Evolutionary conservation across 2,888 invertebrate genomes (phyloP).

Genomic region (Orthonevra nobilis): DNA sequence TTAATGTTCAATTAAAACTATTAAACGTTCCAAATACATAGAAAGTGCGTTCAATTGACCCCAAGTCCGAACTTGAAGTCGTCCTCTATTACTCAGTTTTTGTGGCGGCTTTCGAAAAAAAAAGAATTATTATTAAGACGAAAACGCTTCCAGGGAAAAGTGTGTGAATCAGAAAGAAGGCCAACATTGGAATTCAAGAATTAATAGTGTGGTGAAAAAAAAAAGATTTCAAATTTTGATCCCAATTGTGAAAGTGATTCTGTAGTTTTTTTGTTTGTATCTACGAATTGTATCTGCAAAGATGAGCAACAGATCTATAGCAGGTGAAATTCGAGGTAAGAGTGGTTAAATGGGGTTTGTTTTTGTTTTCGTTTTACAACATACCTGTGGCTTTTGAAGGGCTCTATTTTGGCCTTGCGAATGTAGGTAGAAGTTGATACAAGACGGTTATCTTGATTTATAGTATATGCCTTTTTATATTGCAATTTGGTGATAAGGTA

Average conservation of each 20-base stretch:
- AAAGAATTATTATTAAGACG: not conserved
- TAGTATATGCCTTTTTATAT: slow-evolving; percentile 3
- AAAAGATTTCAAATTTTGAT: too few species aligned
- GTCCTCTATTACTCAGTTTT: slow-evolving; percentile 3
- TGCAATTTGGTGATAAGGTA: slow-evolving; percentile 36
- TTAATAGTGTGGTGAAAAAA: slow-evolving; percentile 31
- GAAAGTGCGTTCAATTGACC: slow-evolving; percentile 56
- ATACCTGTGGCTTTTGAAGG: not conserved
- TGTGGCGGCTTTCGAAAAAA: slow-evolving; percentile 1
- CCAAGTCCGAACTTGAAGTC: slow-evolving; percentile 52
- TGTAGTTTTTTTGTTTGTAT: not conserved
- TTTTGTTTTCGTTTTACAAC: not conserved
- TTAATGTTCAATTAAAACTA: slow-evolving; percentile 56
- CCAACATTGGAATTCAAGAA: slow-evolving; percentile 11
- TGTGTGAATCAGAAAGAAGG: slow-evolving; percentile 15
- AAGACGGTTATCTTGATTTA: slow-evolving; percentile 19
- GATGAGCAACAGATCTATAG: slow-evolving; percentile 71
- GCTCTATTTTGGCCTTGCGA: not conserved
- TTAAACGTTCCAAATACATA: slow-evolving; percentile 24
- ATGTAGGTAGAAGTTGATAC: not conserved
- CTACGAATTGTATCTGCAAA: slow-evolving; percentile 1
- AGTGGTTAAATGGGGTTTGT: not conserved
- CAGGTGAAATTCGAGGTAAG: slow-evolving; percentile 70
- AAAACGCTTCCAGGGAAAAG: not conserved
- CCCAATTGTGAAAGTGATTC: too few species aligned